A percentile compares a stretch with the other conserved stretches of the same genome.
phyloP scores from a whole-genome alignment of 2,113 vertebrate species.

The Hippocampus guttulatus region DNA sequence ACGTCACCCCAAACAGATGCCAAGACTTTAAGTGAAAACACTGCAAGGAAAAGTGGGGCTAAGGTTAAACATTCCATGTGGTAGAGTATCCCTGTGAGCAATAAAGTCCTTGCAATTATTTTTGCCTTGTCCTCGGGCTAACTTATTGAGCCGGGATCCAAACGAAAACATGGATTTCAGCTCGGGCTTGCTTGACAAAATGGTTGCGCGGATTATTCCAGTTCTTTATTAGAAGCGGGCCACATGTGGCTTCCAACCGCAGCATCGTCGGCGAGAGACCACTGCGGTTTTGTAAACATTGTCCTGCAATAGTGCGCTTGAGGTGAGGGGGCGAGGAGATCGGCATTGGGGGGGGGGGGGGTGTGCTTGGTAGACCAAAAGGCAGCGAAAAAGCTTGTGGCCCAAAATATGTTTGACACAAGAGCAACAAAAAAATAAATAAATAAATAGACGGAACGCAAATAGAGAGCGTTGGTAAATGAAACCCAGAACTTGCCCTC shows the following conservation, averaged over 20 bases:
- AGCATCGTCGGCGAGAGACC: slow-evolving; percentile 9
- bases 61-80: slow-evolving; percentile 66
- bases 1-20: slow-evolving; percentile 64
- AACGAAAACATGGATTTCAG: slow-evolving; percentile 7
- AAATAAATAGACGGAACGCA: slow-evolving; percentile 62
- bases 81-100: slow-evolving; percentile 77
- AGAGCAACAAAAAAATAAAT: neutral
- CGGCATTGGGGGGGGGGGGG: slow-evolving; percentile 52
- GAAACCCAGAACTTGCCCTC: slow-evolving; percentile 37
- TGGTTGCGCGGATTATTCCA: neutral
- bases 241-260: neutral
- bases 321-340: slow-evolving; percentile 52
- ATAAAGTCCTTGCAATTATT: slow-evolving; percentile 73
- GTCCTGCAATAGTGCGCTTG: slow-evolving; percentile 34
- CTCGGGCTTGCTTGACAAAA: neutral
- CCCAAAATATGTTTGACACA: slow-evolving; percentile 58
- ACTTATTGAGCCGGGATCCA: slow-evolving; percentile 3
- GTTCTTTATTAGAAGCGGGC: slow-evolving; percentile 14
- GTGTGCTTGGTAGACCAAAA: slow-evolving; percentile 55
- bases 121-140: slow-evolving; percentile 22
- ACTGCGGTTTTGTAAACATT: slow-evolving; percentile 54
- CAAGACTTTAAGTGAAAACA: slow-evolving; percentile 90
- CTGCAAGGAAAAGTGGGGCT: slow-evolving; percentile 80
- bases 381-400: slow-evolving; percentile 39
- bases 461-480: slow-evolving; percentile 65